Percentiles rank a stretch among this genome's conserved stretches.
These are phyloP conservation scores for Lamellibrachia satsuma DNA, from an alignment of 2,888 invertebrate species.

Conservation along the genomic window DNA sequence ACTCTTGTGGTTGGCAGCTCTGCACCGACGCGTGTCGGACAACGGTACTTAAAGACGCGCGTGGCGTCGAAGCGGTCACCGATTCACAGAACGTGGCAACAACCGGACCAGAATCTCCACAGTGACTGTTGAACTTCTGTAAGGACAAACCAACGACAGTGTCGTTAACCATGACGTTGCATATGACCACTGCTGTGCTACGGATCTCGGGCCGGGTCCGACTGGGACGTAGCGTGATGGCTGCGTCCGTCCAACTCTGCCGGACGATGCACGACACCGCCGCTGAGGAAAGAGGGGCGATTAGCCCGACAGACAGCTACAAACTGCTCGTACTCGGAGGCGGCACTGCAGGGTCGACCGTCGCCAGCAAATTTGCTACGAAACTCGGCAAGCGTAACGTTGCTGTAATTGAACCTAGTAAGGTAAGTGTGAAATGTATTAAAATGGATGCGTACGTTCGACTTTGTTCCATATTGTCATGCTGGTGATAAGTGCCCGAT, in stretches of 20 bases:
- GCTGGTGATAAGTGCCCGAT: no score
- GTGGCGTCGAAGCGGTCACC: no score
- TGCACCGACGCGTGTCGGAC: no score
- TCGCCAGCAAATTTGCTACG: constrained; percentile 85
- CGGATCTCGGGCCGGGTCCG: background rate
- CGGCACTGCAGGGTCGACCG: constrained; percentile 89
- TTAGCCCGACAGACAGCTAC: constrained; percentile 44
- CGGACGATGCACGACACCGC: background rate
- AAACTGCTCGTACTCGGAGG: constrained; percentile 92
- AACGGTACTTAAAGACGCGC: no score
- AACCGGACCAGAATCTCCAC: no score
- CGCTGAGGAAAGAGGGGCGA: background rate
- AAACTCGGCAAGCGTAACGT: constrained; percentile 78
- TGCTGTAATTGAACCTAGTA: constrained; percentile 86
- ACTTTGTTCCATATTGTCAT: no score
- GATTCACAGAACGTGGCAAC: no score
- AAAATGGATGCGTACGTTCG: no score
- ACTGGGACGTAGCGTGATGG: background rate
- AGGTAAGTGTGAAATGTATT: constrained; percentile 57
- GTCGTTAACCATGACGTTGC: background rate
- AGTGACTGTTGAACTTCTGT: no score
- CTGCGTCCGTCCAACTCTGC: background rate
- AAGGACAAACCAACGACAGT: background rate
- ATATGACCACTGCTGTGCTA: background rate
- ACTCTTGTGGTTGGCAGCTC: no score